phyloP scores from a whole-genome alignment of 1,140 invertebrate genomes.

The Drosophila quadrilineata region DNA sequence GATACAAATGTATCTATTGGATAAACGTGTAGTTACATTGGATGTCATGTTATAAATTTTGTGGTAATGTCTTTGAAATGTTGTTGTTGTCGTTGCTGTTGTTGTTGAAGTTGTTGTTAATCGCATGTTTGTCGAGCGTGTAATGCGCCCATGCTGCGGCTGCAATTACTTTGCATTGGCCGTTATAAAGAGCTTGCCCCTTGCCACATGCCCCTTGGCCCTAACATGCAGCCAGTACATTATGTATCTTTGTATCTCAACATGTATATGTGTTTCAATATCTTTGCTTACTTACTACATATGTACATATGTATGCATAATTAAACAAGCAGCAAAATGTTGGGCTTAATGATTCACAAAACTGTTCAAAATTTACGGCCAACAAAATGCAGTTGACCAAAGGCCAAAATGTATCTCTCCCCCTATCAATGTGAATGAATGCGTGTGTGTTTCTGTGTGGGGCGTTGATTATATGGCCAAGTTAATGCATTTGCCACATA shows the following conservation, averaged over 20 bases:
- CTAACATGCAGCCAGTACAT: neutral
- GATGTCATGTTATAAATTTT: conserved; percentile 72
- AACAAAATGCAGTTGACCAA: conserved; percentile 37
- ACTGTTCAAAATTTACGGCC: conserved; percentile 64
- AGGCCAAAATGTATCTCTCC: conserved; percentile 6
- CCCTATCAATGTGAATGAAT: neutral
- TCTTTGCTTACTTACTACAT: conserved; percentile 9
- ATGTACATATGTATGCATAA: conserved; percentile 52
- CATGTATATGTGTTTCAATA: conserved; percentile 21
- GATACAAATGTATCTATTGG: neutral
- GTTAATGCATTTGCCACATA: conserved; percentile 64
- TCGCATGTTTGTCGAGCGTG: conserved; percentile 77
- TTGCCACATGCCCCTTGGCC: conserved; percentile 18
- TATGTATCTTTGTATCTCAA: neutral
- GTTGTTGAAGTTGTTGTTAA: conserved; percentile 61
- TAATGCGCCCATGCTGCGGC: conserved; percentile 73
- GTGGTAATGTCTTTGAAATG: conserved; percentile 73
- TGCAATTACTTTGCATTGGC: conserved; percentile 66
- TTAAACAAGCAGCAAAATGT: conserved; percentile 73
- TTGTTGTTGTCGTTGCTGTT: conserved; percentile 66
- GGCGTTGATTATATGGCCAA: conserved; percentile 53
- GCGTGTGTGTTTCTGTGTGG: conserved; percentile 1
- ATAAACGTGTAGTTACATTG: conserved; percentile 32
- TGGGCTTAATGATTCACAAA: conserved; percentile 76
- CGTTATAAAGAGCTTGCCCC: conserved; percentile 52